A percentile compares a stretch with the other conserved stretches of the same genome.
These are phyloP conservation scores for Netelia virgata DNA, from an alignment of 2,888 invertebrate genomes.

Conservation along the genomic window DNA sequence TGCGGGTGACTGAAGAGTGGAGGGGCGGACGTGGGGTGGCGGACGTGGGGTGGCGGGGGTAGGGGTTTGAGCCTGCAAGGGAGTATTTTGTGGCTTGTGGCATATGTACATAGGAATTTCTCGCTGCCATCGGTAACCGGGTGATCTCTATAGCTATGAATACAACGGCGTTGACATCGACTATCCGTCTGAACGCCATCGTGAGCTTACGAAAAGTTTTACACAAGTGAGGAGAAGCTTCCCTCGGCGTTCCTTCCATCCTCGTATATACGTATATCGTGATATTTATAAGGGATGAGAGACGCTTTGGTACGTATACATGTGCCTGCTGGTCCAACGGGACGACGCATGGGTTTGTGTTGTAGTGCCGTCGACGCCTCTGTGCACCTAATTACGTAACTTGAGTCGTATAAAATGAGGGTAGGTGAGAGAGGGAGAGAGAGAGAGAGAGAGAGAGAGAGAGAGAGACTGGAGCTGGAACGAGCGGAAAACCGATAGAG, in stretches of 20 bases:
- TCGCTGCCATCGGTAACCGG: conserved; percentile 5
- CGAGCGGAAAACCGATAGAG: conserved; percentile 14
- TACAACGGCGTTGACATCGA: conserved; percentile 36
- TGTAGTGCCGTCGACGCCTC: conserved; percentile 10
- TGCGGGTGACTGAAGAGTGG: background rate
- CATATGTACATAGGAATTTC: conserved; percentile 39
- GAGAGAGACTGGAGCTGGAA: background rate
- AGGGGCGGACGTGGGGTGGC: no score
- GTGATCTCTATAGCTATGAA: conserved; percentile 20
- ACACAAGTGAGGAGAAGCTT: conserved; percentile 46
- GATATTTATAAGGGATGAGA: conserved; percentile 4
- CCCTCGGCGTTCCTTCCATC: conserved; percentile 5
- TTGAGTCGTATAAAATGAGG: conserved; percentile 39
- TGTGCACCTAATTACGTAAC: conserved; percentile 48
- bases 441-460: background rate
- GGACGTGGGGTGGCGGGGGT: no score
- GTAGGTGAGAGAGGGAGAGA: background rate
- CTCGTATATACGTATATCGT: conserved; percentile 7
- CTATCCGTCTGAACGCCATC: conserved; percentile 32
- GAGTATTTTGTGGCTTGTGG: conserved; percentile 54
- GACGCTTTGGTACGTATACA: background rate
- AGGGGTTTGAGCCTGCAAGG: background rate
- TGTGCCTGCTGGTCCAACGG: background rate
- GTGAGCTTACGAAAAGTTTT: conserved; percentile 58
- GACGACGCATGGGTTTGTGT: background rate